These are phyloP conservation scores for Axis porcinus DNA, from an alignment of 2,113 vertebrate genomes.

Conservation along the genomic window DNA sequence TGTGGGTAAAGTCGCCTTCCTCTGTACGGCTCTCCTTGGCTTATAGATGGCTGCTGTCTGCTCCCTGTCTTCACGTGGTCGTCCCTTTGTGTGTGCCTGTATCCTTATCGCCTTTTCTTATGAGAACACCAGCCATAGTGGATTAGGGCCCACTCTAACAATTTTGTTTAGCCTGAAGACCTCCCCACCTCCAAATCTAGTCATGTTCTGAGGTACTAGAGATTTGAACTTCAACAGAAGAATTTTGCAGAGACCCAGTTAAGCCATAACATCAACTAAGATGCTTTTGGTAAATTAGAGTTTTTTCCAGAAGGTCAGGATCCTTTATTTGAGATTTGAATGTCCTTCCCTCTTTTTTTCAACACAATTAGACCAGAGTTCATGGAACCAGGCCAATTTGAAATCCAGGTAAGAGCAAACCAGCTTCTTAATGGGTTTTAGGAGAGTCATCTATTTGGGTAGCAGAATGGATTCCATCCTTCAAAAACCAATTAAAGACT, in stretches of 20 bases:
- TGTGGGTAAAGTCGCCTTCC: background rate
- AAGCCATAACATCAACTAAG: background rate
- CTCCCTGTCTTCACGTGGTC: background rate
- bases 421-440: slow-evolving; percentile 33
- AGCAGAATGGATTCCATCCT: slow-evolving; percentile 16
- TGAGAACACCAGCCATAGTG: background rate
- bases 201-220: background rate
- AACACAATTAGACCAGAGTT: slow-evolving; percentile 9
- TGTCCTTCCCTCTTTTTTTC: background rate
- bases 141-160: background rate
- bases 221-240: background rate
- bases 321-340: background rate
- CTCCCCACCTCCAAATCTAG: background rate
- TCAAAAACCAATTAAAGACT: slow-evolving; percentile 33
- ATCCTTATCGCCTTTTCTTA: background rate
- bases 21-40: background rate
- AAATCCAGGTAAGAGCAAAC: background rate
- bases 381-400: background rate
- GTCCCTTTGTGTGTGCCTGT: background rate
- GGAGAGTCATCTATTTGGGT: slow-evolving; percentile 6
- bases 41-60: background rate
- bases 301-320: background rate
- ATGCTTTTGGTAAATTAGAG: background rate
- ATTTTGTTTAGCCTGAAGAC: background rate
- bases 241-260: background rate